Percentiles rank a stretch among this genome's conserved stretches.
These are phyloP conservation scores for Neoitamus cyanurus DNA, from an alignment of 2,888 invertebrate species.

Conservation along the genomic window DNA sequence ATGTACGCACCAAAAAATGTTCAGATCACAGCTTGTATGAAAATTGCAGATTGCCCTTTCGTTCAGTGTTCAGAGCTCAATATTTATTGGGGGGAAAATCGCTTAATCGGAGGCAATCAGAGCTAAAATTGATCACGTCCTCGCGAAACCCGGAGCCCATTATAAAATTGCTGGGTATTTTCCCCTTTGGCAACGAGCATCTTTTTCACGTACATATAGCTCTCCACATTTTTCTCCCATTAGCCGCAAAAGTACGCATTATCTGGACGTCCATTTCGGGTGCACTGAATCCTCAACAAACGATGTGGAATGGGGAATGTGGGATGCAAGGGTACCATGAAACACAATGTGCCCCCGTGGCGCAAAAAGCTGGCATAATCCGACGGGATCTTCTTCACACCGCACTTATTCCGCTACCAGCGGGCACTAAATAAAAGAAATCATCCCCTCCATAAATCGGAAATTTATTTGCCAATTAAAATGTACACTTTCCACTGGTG, in stretches of 20 bases:
- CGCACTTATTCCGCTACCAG: background rate
- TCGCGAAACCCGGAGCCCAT: background rate
- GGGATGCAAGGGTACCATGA: background rate
- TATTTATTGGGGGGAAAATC: background rate
- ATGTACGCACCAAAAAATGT: too few relatives aligned
- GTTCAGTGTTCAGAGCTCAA: background rate
- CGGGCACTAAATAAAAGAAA: constrained; percentile 7
- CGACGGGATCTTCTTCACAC: background rate
- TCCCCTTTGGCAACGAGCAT: background rate
- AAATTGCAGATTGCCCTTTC: background rate
- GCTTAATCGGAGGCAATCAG: background rate
- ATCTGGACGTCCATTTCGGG: background rate
- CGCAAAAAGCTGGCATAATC: background rate
- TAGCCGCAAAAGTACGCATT: background rate
- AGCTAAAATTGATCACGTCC: background rate
- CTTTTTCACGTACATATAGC: background rate
- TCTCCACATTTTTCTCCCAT: background rate
- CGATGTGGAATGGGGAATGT: background rate
- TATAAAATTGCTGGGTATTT: background rate
- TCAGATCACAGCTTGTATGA: background rate
- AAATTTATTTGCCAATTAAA: constrained; percentile 36
- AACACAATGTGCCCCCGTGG: background rate
- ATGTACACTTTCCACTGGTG: background rate
- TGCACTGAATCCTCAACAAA: background rate
- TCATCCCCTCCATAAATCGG: constrained; percentile 19